Evolutionary conservation across 2,113 vertebrate genomes (phyloP), one percentile per base, ranked within the genome.

Genomic region (Girardinichthys multiradiatus): DNA sequence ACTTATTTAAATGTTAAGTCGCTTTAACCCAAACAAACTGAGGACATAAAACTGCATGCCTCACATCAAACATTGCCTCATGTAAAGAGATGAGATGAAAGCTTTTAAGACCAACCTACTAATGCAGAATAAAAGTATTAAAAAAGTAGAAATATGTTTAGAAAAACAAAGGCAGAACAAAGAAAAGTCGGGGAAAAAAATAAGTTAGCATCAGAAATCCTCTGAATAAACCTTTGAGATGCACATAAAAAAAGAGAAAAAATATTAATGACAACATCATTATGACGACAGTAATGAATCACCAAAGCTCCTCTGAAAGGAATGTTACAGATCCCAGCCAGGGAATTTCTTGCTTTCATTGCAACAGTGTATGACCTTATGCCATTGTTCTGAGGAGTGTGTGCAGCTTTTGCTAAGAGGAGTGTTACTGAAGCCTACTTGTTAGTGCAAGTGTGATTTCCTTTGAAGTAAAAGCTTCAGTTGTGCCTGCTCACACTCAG

Each of bases 231-330:
- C n/a, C 27, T 80, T 64, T 45, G 57, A 30, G 35, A 72, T 61
- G 62, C 33, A 76, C 45, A 21, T 59, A 13, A 74, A 83, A 77
- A 84, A 85, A 83, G 75, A 77, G 3, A 51, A 76, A 75, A 29
- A 48, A 57, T 9, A 30, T 30, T 29, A 62, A 76, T 14, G 42
- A 45, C 42, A 33, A 8, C 29, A 63, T 60, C 24, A 28, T 17
- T 66, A 62, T 39, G 14, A 27, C 3, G 12, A 39, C 17, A 31
- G 58, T 54, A 24, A 59, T 54, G 48, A 24, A 57, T 15, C 12
- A 65, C 63, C 60, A 33, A 21, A 66, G 60, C 6, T 13, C 3
- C 30, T 68, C 19, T 11, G 28, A 65, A 72, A 81, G 31, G 68
- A 82, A 83, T 68, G 70, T 76, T 17, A 37, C 19, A 17, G 10